Evolutionary conservation across 2,888 invertebrate genomes (phyloP).

Genomic region (Platycheirus albimanus): DNA sequence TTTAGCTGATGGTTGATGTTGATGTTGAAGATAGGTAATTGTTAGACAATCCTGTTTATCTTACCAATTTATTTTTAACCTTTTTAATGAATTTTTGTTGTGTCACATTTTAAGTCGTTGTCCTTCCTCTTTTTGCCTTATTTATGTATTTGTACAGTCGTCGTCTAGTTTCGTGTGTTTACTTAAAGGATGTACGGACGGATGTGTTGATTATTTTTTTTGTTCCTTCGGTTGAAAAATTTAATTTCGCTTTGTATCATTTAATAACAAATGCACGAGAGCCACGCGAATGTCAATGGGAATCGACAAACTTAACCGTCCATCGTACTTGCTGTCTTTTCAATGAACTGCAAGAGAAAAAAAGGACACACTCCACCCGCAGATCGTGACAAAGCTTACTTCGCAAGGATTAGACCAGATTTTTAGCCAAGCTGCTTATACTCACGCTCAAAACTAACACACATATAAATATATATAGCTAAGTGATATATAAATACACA

Average conservation of each 20-base stretch:
- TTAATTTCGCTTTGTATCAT: conserved; percentile 38
- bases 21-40: background rate
- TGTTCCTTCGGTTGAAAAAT: background rate
- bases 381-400: conserved; percentile 67
- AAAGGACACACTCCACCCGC: background rate
- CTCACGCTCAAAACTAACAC: background rate
- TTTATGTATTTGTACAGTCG: no score
- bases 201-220: conserved; percentile 27
- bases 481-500: conserved; percentile 26
- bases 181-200: conserved; percentile 48
- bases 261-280: conserved; percentile 38
- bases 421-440: conserved; percentile 50
- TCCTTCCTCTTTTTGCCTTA: background rate
- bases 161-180: no score
- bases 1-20: background rate
- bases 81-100: conserved; percentile 62
- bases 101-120: conserved; percentile 22
- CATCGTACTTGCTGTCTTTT: conserved; percentile 9
- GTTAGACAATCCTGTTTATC: conserved; percentile 54
- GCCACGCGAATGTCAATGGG: conserved; percentile 38
- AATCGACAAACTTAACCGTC: background rate
- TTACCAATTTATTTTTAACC: conserved; percentile 63
- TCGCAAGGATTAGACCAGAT: conserved; percentile 65
- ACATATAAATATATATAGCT: conserved; percentile 25
- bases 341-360: conserved; percentile 2